phyloP scores from a whole-genome alignment of 2,888 invertebrate genomes.

The Chalcosyrphus nemorum region DNA sequence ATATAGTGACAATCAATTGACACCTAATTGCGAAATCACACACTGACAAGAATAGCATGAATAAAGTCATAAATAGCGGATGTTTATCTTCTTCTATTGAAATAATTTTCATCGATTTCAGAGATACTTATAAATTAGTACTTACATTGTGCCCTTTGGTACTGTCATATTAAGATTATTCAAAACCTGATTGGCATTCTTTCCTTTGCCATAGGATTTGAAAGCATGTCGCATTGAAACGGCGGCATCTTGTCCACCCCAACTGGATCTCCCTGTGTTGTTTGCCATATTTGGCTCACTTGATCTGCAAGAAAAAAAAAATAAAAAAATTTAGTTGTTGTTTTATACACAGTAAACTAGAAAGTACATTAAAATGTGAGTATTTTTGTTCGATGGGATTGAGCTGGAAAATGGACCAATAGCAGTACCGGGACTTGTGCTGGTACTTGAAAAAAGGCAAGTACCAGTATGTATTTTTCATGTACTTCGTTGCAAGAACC shows the following conservation, averaged over 20 bases:
- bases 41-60: background rate
- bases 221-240: conserved; percentile 93
- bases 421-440: no score
- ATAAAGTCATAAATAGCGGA: conserved; percentile 3
- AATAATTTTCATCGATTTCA: background rate
- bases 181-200: conserved; percentile 92
- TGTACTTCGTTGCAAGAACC: no score
- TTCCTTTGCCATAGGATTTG: conserved; percentile 94
- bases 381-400: no score
- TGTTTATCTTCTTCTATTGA: conserved; percentile 4
- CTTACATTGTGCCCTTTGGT: conserved; percentile 97
- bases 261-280: conserved; percentile 74
- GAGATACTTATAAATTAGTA: conserved; percentile 78
- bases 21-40: conserved; percentile 18
- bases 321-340: background rate
- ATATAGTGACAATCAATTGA: conserved; percentile 33
- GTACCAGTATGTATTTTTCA: no score
- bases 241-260: conserved; percentile 86
- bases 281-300: conserved; percentile 81
- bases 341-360: background rate
- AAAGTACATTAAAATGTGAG: no score
- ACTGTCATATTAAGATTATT: conserved; percentile 96
- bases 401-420: no score
- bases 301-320: conserved; percentile 77
- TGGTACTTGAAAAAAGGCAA: no score